Conservation (phyloP, 2,888 invertebrate genomes). For the Pterostichus madidus region DNA sequence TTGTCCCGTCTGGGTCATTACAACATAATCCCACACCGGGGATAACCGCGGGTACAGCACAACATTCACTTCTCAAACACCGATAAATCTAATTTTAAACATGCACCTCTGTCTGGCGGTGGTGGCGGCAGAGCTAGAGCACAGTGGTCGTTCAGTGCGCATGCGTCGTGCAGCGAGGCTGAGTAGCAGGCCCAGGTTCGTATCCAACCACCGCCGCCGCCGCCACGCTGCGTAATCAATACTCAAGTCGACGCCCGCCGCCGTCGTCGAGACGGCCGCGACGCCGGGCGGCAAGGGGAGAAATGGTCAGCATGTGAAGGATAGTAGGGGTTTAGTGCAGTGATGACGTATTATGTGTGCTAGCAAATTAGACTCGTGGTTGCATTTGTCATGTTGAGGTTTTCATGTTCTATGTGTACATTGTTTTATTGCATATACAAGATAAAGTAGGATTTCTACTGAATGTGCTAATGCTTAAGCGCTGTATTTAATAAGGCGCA, state of each 20-base stretch:
- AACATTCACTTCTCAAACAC: constrained; percentile 12
- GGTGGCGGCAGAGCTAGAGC: neutral
- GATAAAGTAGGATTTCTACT: too few species aligned
- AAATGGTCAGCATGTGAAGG: neutral
- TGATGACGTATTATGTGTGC: too few species aligned
- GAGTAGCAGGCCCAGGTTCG: neutral
- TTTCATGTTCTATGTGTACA: too few species aligned
- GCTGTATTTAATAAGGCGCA: too few species aligned
- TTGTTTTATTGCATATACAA: too few species aligned
- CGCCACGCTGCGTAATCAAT: constrained; percentile 51
- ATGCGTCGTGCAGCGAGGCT: constrained; percentile 2
- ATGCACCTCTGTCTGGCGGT: neutral
- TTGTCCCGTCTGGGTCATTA: neutral
- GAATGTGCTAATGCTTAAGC: too few species aligned
- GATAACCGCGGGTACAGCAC: neutral
- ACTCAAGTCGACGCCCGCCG: constrained; percentile 52
- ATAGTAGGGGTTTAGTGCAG: too few species aligned
- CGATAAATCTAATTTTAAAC: constrained; percentile 38
- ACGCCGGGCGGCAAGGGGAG: neutral
- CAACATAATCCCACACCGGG: constrained; percentile 4
- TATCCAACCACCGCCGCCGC: neutral
- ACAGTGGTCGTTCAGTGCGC: neutral
- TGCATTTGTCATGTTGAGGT: too few species aligned
- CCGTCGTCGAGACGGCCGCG: constrained; percentile 22
- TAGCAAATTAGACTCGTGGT: too few species aligned